These are phyloP conservation scores for Caenorhabditis tropicalis DNA, from an alignment of 1,140 invertebrate genomes.

Conservation along the genomic window DNA sequence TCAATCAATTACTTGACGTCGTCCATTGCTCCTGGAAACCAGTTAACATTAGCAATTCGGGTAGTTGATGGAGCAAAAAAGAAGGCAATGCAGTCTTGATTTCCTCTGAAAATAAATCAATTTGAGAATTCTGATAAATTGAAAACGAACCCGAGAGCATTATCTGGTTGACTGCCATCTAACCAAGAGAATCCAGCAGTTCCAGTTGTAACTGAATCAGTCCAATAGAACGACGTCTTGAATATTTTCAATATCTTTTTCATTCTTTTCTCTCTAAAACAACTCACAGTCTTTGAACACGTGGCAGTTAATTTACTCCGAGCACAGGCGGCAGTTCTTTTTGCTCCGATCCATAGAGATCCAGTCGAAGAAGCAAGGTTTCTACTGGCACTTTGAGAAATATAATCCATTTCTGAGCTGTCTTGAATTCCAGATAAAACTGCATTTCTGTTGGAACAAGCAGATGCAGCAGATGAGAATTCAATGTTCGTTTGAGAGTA, in stretches of 20 bases:
- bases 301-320: neutral
- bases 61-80: neutral
- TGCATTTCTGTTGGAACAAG: neutral
- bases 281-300: neutral
- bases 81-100: neutral
- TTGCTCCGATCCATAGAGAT: neutral
- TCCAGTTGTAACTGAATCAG: neutral
- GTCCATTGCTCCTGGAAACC: conserved; percentile 1
- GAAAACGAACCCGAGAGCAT: neutral
- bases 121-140: neutral
- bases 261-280: neutral
- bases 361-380: neutral
- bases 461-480: neutral
- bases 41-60: neutral
- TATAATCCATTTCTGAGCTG: neutral
- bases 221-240: neutral
- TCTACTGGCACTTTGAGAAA: neutral
- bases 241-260: neutral
- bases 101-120: neutral
- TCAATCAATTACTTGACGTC: neutral
- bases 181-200: neutral
- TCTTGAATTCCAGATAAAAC: neutral
- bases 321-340: neutral
- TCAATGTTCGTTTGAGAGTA: neutral
- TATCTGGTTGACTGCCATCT: neutral